A percentile compares a stretch with the other conserved stretches of the same genome.
phyloP scores from a whole-genome alignment of 2,888 invertebrate species.

The Nudaria mundana region DNA sequence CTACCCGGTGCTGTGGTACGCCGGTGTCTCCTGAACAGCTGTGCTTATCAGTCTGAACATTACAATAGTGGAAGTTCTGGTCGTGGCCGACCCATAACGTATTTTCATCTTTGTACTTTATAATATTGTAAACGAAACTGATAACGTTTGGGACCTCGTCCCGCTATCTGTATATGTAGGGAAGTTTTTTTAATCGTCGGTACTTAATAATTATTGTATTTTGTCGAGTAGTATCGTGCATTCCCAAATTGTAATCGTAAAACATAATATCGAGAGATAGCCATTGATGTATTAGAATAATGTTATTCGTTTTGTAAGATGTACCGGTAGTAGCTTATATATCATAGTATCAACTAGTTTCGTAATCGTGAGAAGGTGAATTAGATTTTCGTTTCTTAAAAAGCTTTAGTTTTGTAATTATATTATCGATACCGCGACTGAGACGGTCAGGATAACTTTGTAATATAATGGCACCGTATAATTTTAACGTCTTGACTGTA shows the following conservation, averaged over 20 bases:
- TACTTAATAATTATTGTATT: constrained; percentile 77
- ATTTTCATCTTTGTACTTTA: constrained; percentile 59
- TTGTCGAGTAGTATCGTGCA: constrained; percentile 75
- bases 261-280: constrained; percentile 68
- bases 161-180: constrained; percentile 68
- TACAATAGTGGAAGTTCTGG: too few species aligned
- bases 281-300: constrained; percentile 72
- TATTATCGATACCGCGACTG: constrained; percentile 56
- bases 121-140: constrained; percentile 51
- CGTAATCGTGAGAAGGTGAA: constrained; percentile 60
- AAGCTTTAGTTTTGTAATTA: constrained; percentile 50
- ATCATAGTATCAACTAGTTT: constrained; percentile 63
- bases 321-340: constrained; percentile 66
- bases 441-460: constrained; percentile 60
- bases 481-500: constrained; percentile 72
- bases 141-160: constrained; percentile 51
- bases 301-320: constrained; percentile 74
- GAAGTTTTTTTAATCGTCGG: constrained; percentile 67
- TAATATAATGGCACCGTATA: constrained; percentile 53
- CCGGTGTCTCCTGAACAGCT: too few species aligned
- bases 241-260: constrained; percentile 77
- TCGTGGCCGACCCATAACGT: too few species aligned
- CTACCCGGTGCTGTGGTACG: too few species aligned
- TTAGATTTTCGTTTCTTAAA: constrained; percentile 52
- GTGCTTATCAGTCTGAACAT: too few species aligned